These are phyloP conservation scores for Schmidtea mediterranea DNA, from an alignment of 1,140 invertebrate species.

Conservation along the genomic window DNA sequence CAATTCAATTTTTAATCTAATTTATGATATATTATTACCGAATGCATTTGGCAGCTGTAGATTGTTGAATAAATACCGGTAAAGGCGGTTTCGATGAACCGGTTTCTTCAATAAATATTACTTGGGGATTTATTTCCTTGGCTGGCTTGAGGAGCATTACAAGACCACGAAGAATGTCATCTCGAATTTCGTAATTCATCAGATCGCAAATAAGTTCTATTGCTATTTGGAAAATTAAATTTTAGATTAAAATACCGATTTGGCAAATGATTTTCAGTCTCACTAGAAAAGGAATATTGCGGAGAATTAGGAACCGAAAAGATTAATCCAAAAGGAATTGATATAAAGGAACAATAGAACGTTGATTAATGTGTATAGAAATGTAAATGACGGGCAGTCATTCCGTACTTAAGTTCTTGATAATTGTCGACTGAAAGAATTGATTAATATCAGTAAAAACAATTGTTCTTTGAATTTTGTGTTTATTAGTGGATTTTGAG, in stretches of 20 bases:
- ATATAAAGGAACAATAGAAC: no score
- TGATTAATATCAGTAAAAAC: no score
- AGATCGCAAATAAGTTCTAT: constrained; percentile 23
- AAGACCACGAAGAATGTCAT: constrained; percentile 16
- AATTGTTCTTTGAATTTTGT: no score
- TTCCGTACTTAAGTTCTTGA: no score
- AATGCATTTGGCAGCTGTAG: constrained; percentile 25
- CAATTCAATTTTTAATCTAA: constrained; percentile 23
- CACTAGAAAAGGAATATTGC: constrained; percentile 21
- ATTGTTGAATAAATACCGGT: constrained; percentile 24
- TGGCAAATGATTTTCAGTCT: constrained; percentile 18
- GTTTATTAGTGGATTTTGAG: no score
- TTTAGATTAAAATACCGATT: constrained; percentile 25
- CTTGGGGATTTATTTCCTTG: constrained; percentile 14
- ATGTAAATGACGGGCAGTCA: no score
- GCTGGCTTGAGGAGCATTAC: constrained; percentile 20
- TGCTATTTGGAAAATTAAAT: constrained; percentile 18
- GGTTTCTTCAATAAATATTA: constrained; percentile 10
- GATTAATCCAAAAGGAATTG: no score
- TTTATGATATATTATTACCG: constrained; percentile 21
- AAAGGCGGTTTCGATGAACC: constrained; percentile 14
- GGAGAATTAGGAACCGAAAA: constrained; percentile 17
- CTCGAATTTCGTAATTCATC: constrained; percentile 22
- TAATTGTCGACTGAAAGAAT: no score
- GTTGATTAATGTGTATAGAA: no score